Base-by-base conservation (phyloP, 1,140 invertebrate genomes). In the Drosophila elegans region DNA sequence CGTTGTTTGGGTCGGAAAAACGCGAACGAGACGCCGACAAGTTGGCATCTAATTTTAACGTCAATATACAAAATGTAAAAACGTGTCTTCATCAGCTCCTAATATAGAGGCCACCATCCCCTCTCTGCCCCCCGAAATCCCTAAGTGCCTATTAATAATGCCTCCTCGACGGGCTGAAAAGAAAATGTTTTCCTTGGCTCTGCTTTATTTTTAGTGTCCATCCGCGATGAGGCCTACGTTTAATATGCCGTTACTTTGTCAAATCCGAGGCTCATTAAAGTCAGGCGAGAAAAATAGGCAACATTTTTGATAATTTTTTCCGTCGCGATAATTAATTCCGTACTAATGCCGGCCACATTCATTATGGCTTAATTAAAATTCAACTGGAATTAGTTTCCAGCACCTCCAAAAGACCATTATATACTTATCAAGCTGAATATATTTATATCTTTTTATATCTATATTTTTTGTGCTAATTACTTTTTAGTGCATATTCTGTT, bases 1-100 rank as follows among this genome's bases (percentile, higher is more conserved):
- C 69, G 84, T 80, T 88, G 79, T 89, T 89, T 74, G 67, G 63
- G 52, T 29, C 34, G n/a, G 32, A 21, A 62, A 48, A 66, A 52
- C 49, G 61, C 57, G 13, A 66, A 54, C 73, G 62, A 67, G 51
- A 48, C 74, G 74, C 67, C 82, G 83, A 89, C 84, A 88, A 89
- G 80, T 88, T 88, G 84, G 76, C 84, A 89, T 88, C 84, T 89
- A 88, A 88, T 88, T 88, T 88, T 88, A 89, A 89, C 77, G 84
- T 89, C 84, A 88, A 89, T 89, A 89, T 79, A 88, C 84, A 83
- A 74, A 88, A 89, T 79, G 84, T 80, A 80, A 83, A 80, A 89
- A 89, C 84, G 84, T 89, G 80, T 89, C 84, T 89, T 80, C 84
- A 86, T 86, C 83, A 86, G 55, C 79, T 79, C 79, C 75, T 88